Conservation (phyloP, 2,888 invertebrate genomes). For the Eremobia ochroleuca region DNA sequence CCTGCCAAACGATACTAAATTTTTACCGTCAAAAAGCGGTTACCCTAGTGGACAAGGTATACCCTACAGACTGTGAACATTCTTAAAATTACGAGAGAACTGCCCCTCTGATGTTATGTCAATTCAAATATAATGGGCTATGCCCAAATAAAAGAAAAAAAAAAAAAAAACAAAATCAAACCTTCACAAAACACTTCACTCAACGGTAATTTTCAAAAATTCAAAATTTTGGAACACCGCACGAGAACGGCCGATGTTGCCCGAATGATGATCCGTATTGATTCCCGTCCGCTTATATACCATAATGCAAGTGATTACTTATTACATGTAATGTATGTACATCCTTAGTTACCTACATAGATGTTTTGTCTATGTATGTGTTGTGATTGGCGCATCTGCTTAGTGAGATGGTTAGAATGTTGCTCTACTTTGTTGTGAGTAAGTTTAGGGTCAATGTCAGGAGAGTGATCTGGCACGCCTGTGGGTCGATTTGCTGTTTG, state of each 20-base stretch:
- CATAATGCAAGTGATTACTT: conserved; percentile 64
- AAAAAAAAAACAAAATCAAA: conserved; percentile 37
- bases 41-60: too few relatives aligned
- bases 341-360: conserved; percentile 44
- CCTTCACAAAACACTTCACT: conserved; percentile 56
- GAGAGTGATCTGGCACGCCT: background rate
- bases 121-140: background rate
- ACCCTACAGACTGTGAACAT: too few relatives aligned
- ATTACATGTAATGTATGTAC: conserved; percentile 59
- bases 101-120: background rate
- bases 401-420: conserved; percentile 56
- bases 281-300: conserved; percentile 66
- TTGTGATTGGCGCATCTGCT: conserved; percentile 70
- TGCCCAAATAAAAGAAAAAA: background rate
- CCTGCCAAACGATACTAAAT: too few relatives aligned
- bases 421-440: conserved; percentile 58
- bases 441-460: conserved; percentile 58
- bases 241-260: conserved; percentile 59
- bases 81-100: too few relatives aligned
- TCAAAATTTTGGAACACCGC: conserved; percentile 55
- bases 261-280: conserved; percentile 66
- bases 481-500: background rate
- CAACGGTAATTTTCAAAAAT: conserved; percentile 37
- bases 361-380: conserved; percentile 47
- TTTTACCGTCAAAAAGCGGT: too few relatives aligned